Conservation (phyloP, 2,113 vertebrate genomes). For the Paratilapia polleni region DNA sequence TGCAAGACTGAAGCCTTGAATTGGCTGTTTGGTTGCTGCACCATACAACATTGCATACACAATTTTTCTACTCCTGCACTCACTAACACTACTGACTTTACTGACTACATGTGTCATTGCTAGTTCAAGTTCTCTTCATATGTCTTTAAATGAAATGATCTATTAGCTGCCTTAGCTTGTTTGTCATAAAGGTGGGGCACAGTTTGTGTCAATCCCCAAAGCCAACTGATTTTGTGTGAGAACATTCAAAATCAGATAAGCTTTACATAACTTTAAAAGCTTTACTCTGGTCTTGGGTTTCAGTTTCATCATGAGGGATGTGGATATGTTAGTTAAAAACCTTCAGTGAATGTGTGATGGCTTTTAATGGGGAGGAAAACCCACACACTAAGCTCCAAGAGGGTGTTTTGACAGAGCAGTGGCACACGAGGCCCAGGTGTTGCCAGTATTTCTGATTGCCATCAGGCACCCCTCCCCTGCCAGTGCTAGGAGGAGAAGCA, state of each 20-base stretch:
- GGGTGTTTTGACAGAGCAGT: neutral
- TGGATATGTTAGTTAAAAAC: neutral
- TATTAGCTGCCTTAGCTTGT: neutral
- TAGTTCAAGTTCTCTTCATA: neutral
- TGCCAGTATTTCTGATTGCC: constrained; percentile 4
- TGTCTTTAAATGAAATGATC: neutral
- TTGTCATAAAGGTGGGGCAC: neutral
- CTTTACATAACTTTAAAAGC: neutral
- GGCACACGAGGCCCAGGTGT: neutral
- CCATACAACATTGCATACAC: neutral
- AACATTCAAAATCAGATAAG: neutral
- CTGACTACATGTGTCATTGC: neutral
- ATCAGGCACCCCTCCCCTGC: neutral
- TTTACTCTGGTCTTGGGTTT: neutral
- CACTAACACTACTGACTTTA: neutral
- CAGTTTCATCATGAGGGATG: neutral
- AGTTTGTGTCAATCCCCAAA: neutral
- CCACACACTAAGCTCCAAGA: neutral
- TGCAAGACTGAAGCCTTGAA: neutral
- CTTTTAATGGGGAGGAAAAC: neutral
- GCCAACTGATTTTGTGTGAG: neutral
- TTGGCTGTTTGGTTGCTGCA: neutral
- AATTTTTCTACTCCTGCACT: neutral
- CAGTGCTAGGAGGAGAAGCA: neutral
- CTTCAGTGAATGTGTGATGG: neutral